These are phyloP conservation scores for Paradoxurus hermaphroditus DNA, from an alignment of 2,113 vertebrate species.

Conservation along the genomic window DNA sequence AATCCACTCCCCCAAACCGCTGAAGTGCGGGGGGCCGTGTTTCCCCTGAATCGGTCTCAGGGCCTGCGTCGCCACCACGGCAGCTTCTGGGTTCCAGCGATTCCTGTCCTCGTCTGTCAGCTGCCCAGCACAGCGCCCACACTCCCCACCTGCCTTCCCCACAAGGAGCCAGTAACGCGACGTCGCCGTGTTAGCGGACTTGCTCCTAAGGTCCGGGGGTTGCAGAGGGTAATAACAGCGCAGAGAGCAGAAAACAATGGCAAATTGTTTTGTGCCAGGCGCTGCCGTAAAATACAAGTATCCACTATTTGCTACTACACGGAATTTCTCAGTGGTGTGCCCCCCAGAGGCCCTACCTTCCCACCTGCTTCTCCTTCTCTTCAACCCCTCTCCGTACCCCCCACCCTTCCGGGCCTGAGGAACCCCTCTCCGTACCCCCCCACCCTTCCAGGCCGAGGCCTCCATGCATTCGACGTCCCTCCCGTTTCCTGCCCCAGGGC, in stretches of 20 bases:
- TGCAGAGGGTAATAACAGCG: not conserved
- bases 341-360: not conserved
- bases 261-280: not conserved
- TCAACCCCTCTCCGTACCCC: not conserved
- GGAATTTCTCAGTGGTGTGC: not conserved
- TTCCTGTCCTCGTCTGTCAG: not conserved
- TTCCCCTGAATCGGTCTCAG: not conserved
- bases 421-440: not conserved
- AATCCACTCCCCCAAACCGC: not conserved
- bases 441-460: not conserved
- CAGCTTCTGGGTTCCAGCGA: not conserved
- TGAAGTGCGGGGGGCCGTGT: not conserved
- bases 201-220: not conserved
- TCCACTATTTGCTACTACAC: not conserved
- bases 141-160: not conserved
- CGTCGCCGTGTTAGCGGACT: not conserved
- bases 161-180: not conserved
- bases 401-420: too few relatives aligned
- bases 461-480: not conserved
- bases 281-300: not conserved
- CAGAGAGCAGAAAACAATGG: not conserved
- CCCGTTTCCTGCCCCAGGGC: not conserved
- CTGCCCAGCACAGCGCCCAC: not conserved
- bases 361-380: not conserved
- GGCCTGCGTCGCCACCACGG: not conserved